Percentiles rank a stretch among this genome's conserved stretches.
Evolutionary conservation across 2,888 invertebrate species (phyloP).

Genomic region (Leptogaster cylindrica): DNA sequence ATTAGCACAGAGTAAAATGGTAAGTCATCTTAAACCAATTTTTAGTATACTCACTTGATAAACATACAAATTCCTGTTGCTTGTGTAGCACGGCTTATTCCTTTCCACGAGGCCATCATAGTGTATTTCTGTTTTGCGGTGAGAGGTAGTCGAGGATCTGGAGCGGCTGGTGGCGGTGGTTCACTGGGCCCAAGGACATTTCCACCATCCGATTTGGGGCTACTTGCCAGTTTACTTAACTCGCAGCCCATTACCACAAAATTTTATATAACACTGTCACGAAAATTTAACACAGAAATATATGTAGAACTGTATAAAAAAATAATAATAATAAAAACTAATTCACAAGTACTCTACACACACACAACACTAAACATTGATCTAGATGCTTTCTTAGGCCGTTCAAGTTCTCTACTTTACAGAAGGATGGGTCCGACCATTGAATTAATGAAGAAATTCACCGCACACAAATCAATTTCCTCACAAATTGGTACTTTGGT

Average conservation of each 20-base stretch:
- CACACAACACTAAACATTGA: conserved; percentile 6
- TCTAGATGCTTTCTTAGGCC: conserved; percentile 1
- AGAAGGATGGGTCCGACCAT: not conserved
- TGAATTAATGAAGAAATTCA: conserved; percentile 2
- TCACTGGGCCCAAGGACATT: conserved; percentile 64
- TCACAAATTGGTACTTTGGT: not conserved
- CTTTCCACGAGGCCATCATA: conserved; percentile 90
- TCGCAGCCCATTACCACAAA: conserved; percentile 74
- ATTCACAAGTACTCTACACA: conserved; percentile 12
- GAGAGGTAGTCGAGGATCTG: conserved; percentile 80
- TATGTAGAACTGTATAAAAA: no score
- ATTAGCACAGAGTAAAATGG: no score
- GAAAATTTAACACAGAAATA: no score
- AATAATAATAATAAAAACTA: no score
- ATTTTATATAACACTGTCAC: no score
- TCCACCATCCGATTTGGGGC: conserved; percentile 52
- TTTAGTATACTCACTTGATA: conserved; percentile 76
- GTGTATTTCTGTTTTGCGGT: conserved; percentile 87
- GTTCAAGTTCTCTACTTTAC: not conserved
- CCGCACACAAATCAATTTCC: conserved; percentile 5
- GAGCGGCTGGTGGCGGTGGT: conserved; percentile 71
- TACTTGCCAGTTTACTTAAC: conserved; percentile 73
- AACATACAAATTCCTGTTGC: conserved; percentile 91
- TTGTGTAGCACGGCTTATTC: conserved; percentile 86
- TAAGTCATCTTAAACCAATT: no score